Conservation (phyloP, 2,797 vertebrate genomes). For the Peromyscus nudipes region DNA sequence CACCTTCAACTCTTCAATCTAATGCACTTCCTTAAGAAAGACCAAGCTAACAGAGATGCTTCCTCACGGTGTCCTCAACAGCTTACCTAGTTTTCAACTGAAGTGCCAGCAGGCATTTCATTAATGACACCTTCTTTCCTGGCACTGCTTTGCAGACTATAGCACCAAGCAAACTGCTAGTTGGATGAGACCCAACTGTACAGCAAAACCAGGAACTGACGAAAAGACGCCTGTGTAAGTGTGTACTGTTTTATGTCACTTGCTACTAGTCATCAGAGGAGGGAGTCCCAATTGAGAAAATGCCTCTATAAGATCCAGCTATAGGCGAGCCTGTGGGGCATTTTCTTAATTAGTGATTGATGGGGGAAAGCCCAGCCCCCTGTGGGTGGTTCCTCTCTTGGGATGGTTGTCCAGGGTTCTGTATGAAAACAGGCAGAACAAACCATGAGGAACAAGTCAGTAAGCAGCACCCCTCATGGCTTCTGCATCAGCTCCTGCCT, state of each 20-base stretch:
- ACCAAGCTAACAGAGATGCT: neutral
- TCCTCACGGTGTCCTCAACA: neutral
- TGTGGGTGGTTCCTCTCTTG: neutral
- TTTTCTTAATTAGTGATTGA: neutral
- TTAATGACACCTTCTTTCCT: neutral
- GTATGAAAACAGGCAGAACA: neutral
- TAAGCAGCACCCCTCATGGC: neutral
- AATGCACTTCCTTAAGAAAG: slow-evolving; percentile 22
- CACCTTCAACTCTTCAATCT: neutral
- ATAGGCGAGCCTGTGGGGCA: too few species aligned
- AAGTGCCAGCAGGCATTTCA: neutral
- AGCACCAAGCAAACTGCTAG: neutral
- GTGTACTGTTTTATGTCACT: neutral
- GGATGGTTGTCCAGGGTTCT: neutral
- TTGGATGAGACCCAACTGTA: neutral
- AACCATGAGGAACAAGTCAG: neutral
- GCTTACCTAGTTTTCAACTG: neutral
- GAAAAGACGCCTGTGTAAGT: neutral
- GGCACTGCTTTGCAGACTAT: neutral
- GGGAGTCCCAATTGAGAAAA: neutral
- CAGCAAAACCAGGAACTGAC: neutral
- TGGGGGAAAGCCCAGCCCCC: too few species aligned
- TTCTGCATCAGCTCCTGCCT: neutral
- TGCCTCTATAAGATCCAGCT: neutral
- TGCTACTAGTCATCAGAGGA: neutral